Base-by-base conservation (phyloP, 2,888 invertebrate genomes). In the Empis stercorea region DNA sequence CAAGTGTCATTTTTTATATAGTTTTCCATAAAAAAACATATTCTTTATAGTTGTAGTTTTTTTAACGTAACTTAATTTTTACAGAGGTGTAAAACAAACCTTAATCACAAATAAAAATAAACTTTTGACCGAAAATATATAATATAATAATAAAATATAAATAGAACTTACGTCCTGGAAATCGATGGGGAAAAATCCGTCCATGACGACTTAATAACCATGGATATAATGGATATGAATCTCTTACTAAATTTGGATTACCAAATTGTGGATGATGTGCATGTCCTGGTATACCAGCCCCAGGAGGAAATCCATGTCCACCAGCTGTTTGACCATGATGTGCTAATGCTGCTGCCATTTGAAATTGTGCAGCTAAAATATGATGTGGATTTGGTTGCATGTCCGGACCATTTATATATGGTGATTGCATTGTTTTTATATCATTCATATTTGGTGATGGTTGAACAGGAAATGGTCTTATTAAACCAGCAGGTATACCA, bases 131-230 rank as follows among this genome's bases (percentile, higher is more conserved):
- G 20, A 20, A 20, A n/a, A 4, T 20, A 20, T 5, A 20, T 4
- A 20, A 4, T 20, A 4, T 20, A 20, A 20, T 4, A 20, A 20
- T 20, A 27, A 7, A 27, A 27, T 20, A 27, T 6, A 27, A 7
- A 27, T 27, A 7, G 5, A 27, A 67, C 86, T 79, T 68, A 89
- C 91, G 91, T 74, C 88, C 88, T 47, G 89, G 88, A 76, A 91
- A 89, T 64, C 92, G 73, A 64, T 88, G 89, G 73, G 34, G 89
- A 68, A 91, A 88, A 71, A 91, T 87, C 70, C 91, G 76, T 44
- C 91, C 89, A 63, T 92, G 91, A 62, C 92, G 76, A 59, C 88
- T 87, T 46, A 92, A 73, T 40, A 92, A 76, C 92, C 92, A 92
- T 3, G 92, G 92, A 67, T 91, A 92, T 43, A 92, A 73, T 34